Base-by-base conservation (phyloP, 2,888 invertebrate genomes). In the Tanaodytes sp. region DNA sequence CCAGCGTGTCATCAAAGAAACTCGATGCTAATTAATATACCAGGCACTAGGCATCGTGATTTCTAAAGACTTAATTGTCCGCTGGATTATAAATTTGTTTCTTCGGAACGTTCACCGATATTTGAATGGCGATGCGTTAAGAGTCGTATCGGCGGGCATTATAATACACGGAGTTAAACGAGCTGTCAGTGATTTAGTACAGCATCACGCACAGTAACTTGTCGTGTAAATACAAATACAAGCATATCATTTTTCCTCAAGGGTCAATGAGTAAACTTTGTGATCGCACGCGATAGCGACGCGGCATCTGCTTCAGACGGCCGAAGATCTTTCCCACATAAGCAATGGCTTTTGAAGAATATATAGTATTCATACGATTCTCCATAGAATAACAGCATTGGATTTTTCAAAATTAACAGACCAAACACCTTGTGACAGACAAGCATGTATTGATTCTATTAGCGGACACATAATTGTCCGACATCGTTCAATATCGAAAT, bases 61-160 rank as follows among this genome's bases (percentile, higher is more conserved):
- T 63, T 64, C 43, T 64, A 64, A 64, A 30, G 42, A 62, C 63
- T 71, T 63, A 67, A 67, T 71, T 66, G 59, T 45, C 49, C 36
- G 55, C 33, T 58, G 43, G 30, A 63, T 33, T 58, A 65, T 62
- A 68, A 68, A 65, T 72, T 65, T 54, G 58, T 31, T 40, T 27
- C 20, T 12, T 23, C 20, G 43, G 49, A 36, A 57, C 57, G 31
- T 58, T 71, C 36, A 31, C 16, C 45, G 71, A 64, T 59, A 59
- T 62, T 52, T 52, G 45, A 51, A 63, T 61, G 39, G 39, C 23
- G 19, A 52, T 43, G 52, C 43, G 45, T 55, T 55, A 61, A 57
- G 52, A 61, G 62, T 40, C 31, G 45, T 45, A 51, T 46, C 36
- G 40, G 51, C 15, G 51, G 40, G 46, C 49, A 51, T 23, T 48